Percentiles rank a stretch among this genome's conserved stretches.
Evolutionary conservation across 1,140 invertebrate genomes (phyloP).

Genomic region (Microplitis mediator): DNA sequence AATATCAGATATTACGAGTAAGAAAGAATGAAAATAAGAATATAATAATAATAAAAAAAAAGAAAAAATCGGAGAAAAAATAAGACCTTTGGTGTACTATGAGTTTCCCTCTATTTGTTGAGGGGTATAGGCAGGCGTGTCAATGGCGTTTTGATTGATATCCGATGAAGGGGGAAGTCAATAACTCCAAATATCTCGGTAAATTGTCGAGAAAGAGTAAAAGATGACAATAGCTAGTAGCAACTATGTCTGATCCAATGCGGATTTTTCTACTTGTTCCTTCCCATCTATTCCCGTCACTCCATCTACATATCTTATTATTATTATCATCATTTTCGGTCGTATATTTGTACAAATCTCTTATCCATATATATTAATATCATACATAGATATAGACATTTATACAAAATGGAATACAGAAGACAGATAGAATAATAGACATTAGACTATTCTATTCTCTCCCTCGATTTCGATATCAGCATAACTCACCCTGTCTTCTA

Average conservation of each 20-base stretch:
- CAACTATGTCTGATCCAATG: slow-evolving; percentile 15
- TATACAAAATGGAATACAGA: too few species aligned
- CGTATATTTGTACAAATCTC: background rate
- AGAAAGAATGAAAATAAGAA: background rate
- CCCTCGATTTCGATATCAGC: slow-evolving; percentile 27
- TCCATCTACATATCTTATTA: background rate
- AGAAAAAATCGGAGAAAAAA: background rate
- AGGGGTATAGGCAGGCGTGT: slow-evolving; percentile 26
- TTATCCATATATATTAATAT: background rate
- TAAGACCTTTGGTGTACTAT: slow-evolving; percentile 15
- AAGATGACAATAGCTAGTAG: background rate
- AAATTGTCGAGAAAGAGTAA: slow-evolving; percentile 32
- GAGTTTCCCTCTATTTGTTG: slow-evolving; percentile 34
- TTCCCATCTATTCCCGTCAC: background rate
- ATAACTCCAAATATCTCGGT: slow-evolving; percentile 38
- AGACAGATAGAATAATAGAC: too few species aligned
- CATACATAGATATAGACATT: background rate
- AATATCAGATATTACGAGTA: slow-evolving; percentile 21
- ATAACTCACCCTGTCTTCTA: slow-evolving; percentile 24
- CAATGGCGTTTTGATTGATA: slow-evolving; percentile 46
- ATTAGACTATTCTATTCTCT: slow-evolving; percentile 12
- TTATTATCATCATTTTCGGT: too few species aligned
- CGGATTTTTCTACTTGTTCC: slow-evolving; percentile 5
- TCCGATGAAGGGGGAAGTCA: slow-evolving; percentile 43
- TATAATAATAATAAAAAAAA: background rate